Evolutionary conservation across 1,140 invertebrate species (phyloP), one percentile per base, ranked within the genome.

Genomic region (Nymphalis io): DNA sequence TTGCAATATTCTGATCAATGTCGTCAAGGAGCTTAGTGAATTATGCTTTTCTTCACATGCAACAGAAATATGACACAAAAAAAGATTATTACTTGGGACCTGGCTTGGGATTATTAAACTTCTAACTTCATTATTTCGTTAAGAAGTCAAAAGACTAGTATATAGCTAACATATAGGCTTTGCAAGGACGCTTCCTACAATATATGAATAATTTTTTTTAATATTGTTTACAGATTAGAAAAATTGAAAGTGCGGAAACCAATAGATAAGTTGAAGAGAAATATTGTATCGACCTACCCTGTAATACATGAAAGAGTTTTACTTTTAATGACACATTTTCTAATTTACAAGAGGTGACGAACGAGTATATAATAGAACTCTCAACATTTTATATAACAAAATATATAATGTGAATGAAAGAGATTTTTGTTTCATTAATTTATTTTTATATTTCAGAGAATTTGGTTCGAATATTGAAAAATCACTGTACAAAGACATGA

Each of bases 401-500:
- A 33, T 27, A 5, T 27, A 27, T 27, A 5, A 27, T 2, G 2
- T 27, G 40, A 4, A 2, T 15, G 40, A 2, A 42, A 42, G 40
- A n/a, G 3, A 12, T 15, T 3, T 42, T 42, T 15, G 12, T 42
- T 8, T 11, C n/a, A 10, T 20, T 51, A 21, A 48, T 20, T 20
- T 8, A 21, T n/a, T 46, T 20, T 12, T n/a, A 51, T 3, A 51
- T 63, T 40, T 51, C 72, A 90, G 92, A 53, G 83, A 90, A 18
- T 86, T 92, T 73, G 94, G 94, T 13, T 93, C 88, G 10, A 18
- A 68, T 2, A 85, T 93, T 18, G 94, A 94, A 72, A 93, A 92
- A 68, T 75, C 84, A 0, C 74, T 94, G 16, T 94, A 94, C 74
- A 91, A 91, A 77, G 84, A 93, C 18, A 93, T 94, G 92, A 84